Base-by-base conservation (phyloP, 2,797 vertebrate genomes). In the Squalus acanthias region DNA sequence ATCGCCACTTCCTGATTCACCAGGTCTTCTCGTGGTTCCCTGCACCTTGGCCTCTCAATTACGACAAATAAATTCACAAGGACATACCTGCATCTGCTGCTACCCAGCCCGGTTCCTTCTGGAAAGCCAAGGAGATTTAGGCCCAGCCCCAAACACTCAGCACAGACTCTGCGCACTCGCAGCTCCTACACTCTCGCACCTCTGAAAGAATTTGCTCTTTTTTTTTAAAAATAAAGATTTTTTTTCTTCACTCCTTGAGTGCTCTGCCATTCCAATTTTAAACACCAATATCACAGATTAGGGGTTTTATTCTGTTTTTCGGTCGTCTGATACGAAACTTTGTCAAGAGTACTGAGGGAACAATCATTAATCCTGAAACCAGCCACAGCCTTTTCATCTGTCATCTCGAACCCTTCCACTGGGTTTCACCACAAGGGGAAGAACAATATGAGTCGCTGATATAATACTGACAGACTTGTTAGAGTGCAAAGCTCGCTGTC, bases 371-470 rank as follows among this genome's bases (percentile, higher is more conserved):
- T 46, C 91, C 65, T 69, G 91, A 93, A 69, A 93, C 65, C n/a
- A 93, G 91, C 91, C 91, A 93, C 91, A 93, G 50, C 2, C 63
- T 93, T 93, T 93, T 93, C 63, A 93, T 93, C 63, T 69, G 91
- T 93, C 17, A 46, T 65, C 91, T 93, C 8, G 39, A 67, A 4
- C 91, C 33, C 7, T 65, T 69, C n/a, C 63, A 93, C 33, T 29
- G 39, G 2, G n/a, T 69, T 9, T 69, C 13, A 93, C 91, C 91
- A 24, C 91, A 93, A 93, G 57, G 67, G 91, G n/a, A 93, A 69
- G 91, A 69, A 67, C 20, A 20, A 33, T 92, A 93, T 67, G 91
- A 93, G 63, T 93, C 46, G 91, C n/a, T 39, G 63, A 24, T 0
- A 17, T 39, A 20, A 20, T 20, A 39, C 39, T 82, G n/a, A 17